Conservation (phyloP, 2,888 invertebrate species). For the Heteromyza rotundicornis region DNA sequence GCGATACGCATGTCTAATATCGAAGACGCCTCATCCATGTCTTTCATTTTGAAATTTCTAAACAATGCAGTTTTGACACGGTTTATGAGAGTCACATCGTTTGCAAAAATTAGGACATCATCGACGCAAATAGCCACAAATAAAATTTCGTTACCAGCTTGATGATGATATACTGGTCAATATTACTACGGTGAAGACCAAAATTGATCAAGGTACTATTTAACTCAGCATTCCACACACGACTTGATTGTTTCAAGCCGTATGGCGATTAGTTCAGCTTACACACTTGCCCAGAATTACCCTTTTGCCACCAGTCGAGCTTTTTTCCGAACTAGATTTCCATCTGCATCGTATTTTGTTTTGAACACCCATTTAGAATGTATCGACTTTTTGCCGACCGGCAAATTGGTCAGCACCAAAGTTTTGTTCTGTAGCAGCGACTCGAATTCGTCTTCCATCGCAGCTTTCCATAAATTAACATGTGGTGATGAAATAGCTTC, state of each 20-base stretch:
- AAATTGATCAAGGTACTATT: conserved; percentile 15
- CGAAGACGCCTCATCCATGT: background rate
- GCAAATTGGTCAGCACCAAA: background rate
- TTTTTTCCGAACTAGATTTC: background rate
- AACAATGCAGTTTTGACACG: too few relatives aligned
- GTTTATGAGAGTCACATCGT: background rate
- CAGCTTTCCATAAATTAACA: background rate
- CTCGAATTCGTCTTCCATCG: background rate
- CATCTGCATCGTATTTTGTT: background rate
- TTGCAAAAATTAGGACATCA: background rate
- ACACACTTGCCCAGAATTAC: background rate
- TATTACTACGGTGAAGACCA: conserved; percentile 21
- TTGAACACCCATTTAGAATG: background rate
- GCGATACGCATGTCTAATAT: background rate
- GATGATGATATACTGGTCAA: conserved; percentile 15
- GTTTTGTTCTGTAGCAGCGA: background rate
- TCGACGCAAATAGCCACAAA: background rate
- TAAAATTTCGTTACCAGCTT: background rate
- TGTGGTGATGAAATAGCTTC: background rate
- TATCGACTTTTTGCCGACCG: background rate
- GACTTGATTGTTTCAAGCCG: conserved; percentile 15
- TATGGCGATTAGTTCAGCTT: background rate
- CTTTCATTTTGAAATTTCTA: background rate
- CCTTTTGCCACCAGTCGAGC: background rate
- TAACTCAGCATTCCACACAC: conserved; percentile 21